Evolutionary conservation across 2,888 invertebrate species (phyloP), one percentile per base, ranked within the genome.

Genomic region (Monochamus alternatus): DNA sequence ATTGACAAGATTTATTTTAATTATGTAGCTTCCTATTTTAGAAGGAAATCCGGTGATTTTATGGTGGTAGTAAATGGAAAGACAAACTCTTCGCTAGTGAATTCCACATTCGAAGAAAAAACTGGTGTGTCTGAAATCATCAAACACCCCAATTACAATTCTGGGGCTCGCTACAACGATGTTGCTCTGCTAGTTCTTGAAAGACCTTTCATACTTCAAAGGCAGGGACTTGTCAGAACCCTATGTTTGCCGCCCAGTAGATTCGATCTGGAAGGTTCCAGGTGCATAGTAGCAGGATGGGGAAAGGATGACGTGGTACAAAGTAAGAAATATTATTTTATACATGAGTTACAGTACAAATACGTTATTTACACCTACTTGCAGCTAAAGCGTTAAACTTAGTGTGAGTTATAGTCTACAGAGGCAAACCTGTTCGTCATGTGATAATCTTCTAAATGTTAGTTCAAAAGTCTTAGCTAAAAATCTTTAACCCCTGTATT

Each of bases 211-310:
- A 84, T 88, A 0, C 84, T 78, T 55, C 47, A 64, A 4, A 93
- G 76, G 90, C 90, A 0, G 91, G 92, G 73, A 93, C 94, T 84
- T 30, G 92, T 95, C 75, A 94, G 93, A 84, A 91, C 91, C 0
- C 88, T 92, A 9, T 95, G 95, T 80, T 87, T 95, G 76, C 94
- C 95, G 0, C 83, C 88, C 0, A 90, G 91, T 69, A 90, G 90
- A 73, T 85, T 87, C 12, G 84, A 86, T n/a, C 91, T 93, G 68
- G 84, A 85, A 0, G 88, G 89, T 75, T 89, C 87, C 71, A 88
- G 90, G 38, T 95, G 95, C 83, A 90, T 91, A 58, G 94, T 94
- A 31, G 94, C 93, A 71, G 95, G 95, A 0, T 95, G 95, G 95
- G 95, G 81, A 30, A 79, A 79, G 69, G 77, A 75, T n/a, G 43